These are phyloP conservation scores for Calameuta idolon DNA, from an alignment of 2,888 invertebrate species.

Conservation along the genomic window DNA sequence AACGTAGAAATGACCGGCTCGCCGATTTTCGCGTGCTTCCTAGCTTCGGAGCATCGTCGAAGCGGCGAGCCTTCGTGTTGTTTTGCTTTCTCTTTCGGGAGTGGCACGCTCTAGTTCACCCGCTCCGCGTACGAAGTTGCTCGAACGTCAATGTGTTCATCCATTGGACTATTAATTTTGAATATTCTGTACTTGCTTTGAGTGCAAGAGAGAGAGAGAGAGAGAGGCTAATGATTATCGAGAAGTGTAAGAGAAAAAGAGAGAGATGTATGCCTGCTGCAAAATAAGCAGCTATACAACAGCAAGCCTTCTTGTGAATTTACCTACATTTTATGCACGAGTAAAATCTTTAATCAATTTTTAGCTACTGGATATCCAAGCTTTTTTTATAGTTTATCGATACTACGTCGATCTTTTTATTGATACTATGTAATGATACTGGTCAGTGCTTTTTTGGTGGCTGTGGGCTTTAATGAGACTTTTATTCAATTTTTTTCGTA, in stretches of 20 bases:
- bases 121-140: constrained; percentile 24
- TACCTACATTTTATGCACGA: neutral
- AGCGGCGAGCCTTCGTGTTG: constrained; percentile 50
- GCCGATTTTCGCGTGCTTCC: constrained; percentile 40
- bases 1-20: constrained; percentile 39
- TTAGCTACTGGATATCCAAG: neutral
- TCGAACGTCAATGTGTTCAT: neutral
- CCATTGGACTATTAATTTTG: neutral
- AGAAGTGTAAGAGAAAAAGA: no score
- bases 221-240: neutral
- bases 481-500: neutral
- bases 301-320: neutral
- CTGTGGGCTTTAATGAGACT: neutral
- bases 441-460: neutral
- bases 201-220: neutral
- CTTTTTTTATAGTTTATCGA: neutral
- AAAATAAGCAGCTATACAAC: neutral
- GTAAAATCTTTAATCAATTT: neutral
- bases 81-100: constrained; percentile 68
- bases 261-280: neutral
- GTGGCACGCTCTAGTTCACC: constrained; percentile 66
- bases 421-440: neutral
- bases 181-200: neutral
- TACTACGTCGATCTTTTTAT: neutral
- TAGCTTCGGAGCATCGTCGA: constrained; percentile 23